Conservation (phyloP, 1,140 invertebrate species). For the Macrosteles quadrilineatus region DNA sequence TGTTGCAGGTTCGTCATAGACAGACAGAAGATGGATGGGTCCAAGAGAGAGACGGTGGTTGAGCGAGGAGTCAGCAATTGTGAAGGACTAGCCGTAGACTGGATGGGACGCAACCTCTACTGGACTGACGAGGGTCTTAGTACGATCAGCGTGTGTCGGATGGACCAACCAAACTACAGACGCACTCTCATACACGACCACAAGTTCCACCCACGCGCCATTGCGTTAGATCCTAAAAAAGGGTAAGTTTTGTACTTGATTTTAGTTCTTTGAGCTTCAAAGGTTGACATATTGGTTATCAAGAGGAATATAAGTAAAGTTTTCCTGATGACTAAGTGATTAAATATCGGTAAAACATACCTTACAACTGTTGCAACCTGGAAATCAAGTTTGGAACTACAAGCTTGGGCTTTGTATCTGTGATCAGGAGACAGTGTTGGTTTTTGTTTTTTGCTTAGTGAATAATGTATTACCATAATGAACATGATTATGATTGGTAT, state of each 20-base stretch:
- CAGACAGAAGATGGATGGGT: slow-evolving; percentile 51
- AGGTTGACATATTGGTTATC: too few species aligned
- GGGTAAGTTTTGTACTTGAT: slow-evolving; percentile 50
- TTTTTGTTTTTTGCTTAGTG: too few species aligned
- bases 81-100: slow-evolving; percentile 75
- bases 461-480: too few species aligned
- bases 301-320: too few species aligned
- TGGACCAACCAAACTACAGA: slow-evolving; percentile 55
- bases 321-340: too few species aligned
- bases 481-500: too few species aligned
- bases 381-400: too few species aligned
- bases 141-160: slow-evolving; percentile 61
- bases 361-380: too few species aligned
- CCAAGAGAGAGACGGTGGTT: slow-evolving; percentile 49
- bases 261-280: too few species aligned
- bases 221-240: slow-evolving; percentile 67
- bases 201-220: slow-evolving; percentile 61
- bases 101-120: slow-evolving; percentile 78
- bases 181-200: slow-evolving; percentile 58
- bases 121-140: slow-evolving; percentile 72
- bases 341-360: too few species aligned
- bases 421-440: too few species aligned
- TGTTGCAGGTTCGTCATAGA: slow-evolving; percentile 55
- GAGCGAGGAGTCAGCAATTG: slow-evolving; percentile 57
- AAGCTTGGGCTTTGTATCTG: too few species aligned